Conservation (phyloP, 2,888 invertebrate species). For the Epistrophe grossulariae region DNA sequence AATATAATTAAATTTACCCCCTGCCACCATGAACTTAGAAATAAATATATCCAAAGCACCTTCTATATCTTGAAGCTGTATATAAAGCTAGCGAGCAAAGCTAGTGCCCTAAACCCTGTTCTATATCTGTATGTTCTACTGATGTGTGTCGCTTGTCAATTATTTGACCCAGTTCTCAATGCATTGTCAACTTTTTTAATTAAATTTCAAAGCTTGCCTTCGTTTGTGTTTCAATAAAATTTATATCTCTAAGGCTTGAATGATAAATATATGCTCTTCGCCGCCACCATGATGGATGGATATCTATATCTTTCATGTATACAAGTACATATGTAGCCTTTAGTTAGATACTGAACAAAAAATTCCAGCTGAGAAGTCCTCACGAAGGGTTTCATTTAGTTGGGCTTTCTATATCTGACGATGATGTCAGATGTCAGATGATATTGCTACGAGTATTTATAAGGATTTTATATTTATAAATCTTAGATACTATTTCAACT, state of each 20-base stretch:
- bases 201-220: slow-evolving; percentile 59
- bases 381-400: slow-evolving; percentile 1
- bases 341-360: slow-evolving; percentile 21
- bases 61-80: not conserved
- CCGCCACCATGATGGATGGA: not conserved
- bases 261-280: slow-evolving; percentile 17
- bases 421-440: too few species aligned
- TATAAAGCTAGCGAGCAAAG: too few species aligned
- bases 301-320: not conserved
- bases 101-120: not conserved
- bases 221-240: slow-evolving; percentile 46
- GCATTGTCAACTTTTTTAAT: slow-evolving; percentile 73
- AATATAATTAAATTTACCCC: slow-evolving; percentile 65
- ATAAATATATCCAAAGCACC: not conserved
- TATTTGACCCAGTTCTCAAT: slow-evolving; percentile 68
- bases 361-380: slow-evolving; percentile 6
- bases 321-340: not conserved
- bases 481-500: not conserved
- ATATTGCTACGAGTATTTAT: not conserved
- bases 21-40: slow-evolving; percentile 5
- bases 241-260: slow-evolving; percentile 17
- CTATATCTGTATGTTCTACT: too few species aligned
- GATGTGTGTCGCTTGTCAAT: slow-evolving; percentile 55
- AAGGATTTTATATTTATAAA: slow-evolving; percentile 25
- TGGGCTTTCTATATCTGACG: slow-evolving; percentile 24